A percentile compares a stretch with the other conserved stretches of the same genome.
Conservation (phyloP, 2,113 vertebrate genomes). For the Corythornis vintsioides region DNA sequence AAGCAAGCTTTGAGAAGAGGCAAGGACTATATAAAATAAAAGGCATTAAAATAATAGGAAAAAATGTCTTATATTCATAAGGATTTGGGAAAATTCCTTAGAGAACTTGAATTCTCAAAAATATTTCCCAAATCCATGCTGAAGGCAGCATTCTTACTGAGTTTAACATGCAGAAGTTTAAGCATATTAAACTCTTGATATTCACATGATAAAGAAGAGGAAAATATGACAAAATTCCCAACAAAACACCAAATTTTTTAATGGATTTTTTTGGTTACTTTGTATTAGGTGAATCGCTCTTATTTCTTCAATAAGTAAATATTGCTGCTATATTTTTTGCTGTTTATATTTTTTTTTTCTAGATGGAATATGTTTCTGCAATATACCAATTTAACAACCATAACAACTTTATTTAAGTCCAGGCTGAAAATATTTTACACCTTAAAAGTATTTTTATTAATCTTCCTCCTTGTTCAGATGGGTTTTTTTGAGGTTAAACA, state of each 20-base stretch:
- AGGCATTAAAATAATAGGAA: not conserved
- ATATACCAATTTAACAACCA: not conserved
- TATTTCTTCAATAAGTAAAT: not conserved
- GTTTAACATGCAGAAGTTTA: not conserved
- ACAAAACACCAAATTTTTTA: not conserved
- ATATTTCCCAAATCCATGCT: not conserved
- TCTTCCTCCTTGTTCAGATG: not conserved
- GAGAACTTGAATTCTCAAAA: not conserved
- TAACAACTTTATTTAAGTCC: not conserved
- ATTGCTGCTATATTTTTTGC: not conserved
- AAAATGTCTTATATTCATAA: not conserved
- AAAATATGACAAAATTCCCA: not conserved
- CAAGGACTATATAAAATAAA: not conserved
- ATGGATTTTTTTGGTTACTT: not conserved
- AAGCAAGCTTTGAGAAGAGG: not conserved
- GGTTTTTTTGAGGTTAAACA: not conserved
- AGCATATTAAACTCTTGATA: not conserved
- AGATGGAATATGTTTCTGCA: not conserved
- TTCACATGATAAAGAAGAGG: not conserved
- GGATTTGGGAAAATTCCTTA: not conserved
- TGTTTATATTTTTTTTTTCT: not conserved
- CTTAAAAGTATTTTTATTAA: not conserved
- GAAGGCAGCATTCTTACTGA: not conserved
- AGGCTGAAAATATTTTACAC: not conserved
- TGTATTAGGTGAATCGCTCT: not conserved